phyloP scores from a whole-genome alignment of 2,888 invertebrate species.

The Hylaea fasciaria region DNA sequence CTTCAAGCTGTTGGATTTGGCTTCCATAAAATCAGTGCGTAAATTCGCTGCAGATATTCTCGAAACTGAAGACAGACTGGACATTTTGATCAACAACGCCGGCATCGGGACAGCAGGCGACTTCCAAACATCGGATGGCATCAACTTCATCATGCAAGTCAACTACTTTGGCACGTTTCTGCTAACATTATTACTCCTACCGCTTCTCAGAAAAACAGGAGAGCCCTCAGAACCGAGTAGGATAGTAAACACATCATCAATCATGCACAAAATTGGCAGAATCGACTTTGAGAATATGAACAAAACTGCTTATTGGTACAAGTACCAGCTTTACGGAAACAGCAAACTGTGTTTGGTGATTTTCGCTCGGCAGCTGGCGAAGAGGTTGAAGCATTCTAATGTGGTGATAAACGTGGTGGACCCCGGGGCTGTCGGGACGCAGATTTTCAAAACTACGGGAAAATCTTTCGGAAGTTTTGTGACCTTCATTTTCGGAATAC shows the following conservation, averaged over 20 bases:
- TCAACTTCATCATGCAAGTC: conserved; percentile 95
- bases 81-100: conserved; percentile 95
- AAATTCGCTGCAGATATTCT: conserved; percentile 92
- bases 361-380: conserved; percentile 89
- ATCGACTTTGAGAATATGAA: conserved; percentile 89
- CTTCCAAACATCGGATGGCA: conserved; percentile 89
- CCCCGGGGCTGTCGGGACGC: conserved; percentile 93
- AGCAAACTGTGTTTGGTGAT: conserved; percentile 90
- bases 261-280: conserved; percentile 88
- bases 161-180: conserved; percentile 97
- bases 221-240: conserved; percentile 86
- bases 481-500: conserved; percentile 85
- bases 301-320: conserved; percentile 82
- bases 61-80: conserved; percentile 88
- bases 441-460: conserved; percentile 86
- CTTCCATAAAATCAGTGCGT: conserved; percentile 90
- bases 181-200: conserved; percentile 93
- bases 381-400: conserved; percentile 85
- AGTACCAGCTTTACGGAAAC: conserved; percentile 82
- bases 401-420: conserved; percentile 92
- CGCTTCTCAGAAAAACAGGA: conserved; percentile 87
- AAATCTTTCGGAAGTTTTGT: conserved; percentile 82
- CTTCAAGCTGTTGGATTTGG: conserved; percentile 89
- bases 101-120: conserved; percentile 88
- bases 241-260: conserved; percentile 91